Evolutionary conservation across 2,888 invertebrate genomes (phyloP).

Genomic region (Nomada fabriciana): DNA sequence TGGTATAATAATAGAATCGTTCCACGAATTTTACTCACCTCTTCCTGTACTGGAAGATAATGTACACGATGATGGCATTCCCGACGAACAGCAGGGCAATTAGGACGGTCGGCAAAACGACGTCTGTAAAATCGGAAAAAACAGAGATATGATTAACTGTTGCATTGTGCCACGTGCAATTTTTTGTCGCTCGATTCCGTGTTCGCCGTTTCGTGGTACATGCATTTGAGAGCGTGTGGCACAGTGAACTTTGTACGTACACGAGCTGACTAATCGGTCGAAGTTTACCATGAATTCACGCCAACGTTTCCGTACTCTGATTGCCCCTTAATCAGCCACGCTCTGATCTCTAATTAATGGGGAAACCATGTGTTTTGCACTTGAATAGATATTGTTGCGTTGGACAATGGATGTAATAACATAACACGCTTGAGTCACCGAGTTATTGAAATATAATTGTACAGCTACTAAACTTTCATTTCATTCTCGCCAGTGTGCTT

Average conservation of each 20-base stretch:
- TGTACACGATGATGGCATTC: constrained; percentile 90
- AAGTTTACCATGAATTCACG: constrained; percentile 43
- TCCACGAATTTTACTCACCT: constrained; percentile 84
- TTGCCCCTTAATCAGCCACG: constrained; percentile 27
- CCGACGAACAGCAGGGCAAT: constrained; percentile 90
- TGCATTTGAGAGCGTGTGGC: constrained; percentile 40
- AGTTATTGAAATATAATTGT: too few relatives aligned
- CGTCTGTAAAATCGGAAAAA: constrained; percentile 86
- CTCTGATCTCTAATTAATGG: constrained; percentile 8
- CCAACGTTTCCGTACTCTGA: constrained; percentile 37
- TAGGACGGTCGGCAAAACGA: constrained; percentile 89
- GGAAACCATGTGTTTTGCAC: constrained; percentile 17
- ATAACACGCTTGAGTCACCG: too few relatives aligned
- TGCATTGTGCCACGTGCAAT: background rate
- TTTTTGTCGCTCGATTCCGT: background rate
- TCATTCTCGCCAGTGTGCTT: too few relatives aligned
- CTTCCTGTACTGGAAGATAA: constrained; percentile 90
- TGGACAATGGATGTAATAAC: too few relatives aligned
- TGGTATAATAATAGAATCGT: background rate
- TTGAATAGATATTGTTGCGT: background rate
- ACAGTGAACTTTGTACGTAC: constrained; percentile 68
- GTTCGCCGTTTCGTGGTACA: constrained; percentile 8
- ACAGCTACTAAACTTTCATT: too few relatives aligned
- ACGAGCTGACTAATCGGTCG: constrained; percentile 52
- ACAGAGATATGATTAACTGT: constrained; percentile 41